phyloP scores from a whole-genome alignment of 2,113 vertebrate genomes.

The Elephas maximus region DNA sequence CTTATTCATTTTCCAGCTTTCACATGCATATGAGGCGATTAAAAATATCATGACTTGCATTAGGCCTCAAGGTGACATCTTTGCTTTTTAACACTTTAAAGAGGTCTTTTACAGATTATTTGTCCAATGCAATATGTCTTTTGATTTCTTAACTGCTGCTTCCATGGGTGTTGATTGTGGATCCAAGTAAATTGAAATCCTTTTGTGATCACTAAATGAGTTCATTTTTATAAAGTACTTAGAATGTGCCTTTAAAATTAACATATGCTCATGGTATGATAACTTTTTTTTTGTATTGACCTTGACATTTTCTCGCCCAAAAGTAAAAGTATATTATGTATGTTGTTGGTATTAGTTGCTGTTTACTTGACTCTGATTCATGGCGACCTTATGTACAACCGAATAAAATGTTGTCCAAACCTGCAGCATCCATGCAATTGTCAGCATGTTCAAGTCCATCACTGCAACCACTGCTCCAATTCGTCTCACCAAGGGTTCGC shows the following conservation, averaged over 20 bases:
- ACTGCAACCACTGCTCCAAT: not conserved
- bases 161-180: no score
- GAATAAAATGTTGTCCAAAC: no score
- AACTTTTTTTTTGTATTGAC: not conserved
- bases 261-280: not conserved
- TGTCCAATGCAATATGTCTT: no score
- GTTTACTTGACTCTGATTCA: not conserved
- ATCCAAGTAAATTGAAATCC: no score
- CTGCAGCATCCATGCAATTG: not conserved
- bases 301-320: not conserved
- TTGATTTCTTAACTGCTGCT: no score
- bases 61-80: no score
- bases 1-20: no score
- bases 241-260: slow-evolving; percentile 13
- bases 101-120: no score
- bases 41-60: no score
- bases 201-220: not conserved
- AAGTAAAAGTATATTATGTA: not conserved
- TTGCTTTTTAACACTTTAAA: no score
- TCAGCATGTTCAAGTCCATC: not conserved
- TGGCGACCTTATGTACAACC: no score
- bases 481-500: not conserved
- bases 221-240: not conserved
- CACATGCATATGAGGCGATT: no score
- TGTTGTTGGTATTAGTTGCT: not conserved